Evolutionary conservation across 2,888 invertebrate genomes (phyloP).

Genomic region (Chesias legatella): DNA sequence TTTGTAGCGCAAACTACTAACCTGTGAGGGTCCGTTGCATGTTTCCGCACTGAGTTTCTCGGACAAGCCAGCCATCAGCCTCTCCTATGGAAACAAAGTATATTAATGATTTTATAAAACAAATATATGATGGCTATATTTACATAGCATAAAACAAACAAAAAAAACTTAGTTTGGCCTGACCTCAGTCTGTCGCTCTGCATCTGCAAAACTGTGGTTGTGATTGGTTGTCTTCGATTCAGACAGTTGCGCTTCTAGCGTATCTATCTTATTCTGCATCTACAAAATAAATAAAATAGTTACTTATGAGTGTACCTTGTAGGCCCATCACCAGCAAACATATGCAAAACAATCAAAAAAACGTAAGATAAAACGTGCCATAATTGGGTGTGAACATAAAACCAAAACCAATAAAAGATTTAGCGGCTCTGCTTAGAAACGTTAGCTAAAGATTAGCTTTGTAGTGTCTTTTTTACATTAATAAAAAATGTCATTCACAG

Average conservation of each 20-base stretch:
- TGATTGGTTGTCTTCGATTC: slow-evolving; percentile 52
- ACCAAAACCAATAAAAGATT: slow-evolving; percentile 1
- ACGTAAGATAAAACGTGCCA: background rate
- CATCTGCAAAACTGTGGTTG: slow-evolving; percentile 60
- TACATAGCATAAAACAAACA: no score
- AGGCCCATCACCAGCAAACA: slow-evolving; percentile 40
- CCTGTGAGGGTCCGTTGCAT: slow-evolving; percentile 72
- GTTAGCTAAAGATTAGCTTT: no score
- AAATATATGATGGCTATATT: slow-evolving; percentile 8
- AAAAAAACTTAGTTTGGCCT: no score
- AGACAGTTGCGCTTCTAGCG: slow-evolving; percentile 67
- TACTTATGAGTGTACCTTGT: slow-evolving; percentile 16
- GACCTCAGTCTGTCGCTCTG: slow-evolving; percentile 66
- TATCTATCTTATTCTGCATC: slow-evolving; percentile 76
- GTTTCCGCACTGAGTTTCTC: slow-evolving; percentile 59
- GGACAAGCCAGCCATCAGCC: slow-evolving; percentile 64
- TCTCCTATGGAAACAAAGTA: slow-evolving; percentile 63
- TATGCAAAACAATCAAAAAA: slow-evolving; percentile 1
- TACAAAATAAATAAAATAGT: slow-evolving; percentile 34
- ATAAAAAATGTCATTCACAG: no score
- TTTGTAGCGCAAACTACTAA: slow-evolving; percentile 33
- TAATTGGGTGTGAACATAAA: background rate
- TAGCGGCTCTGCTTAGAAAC: background rate
- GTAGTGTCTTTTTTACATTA: no score
- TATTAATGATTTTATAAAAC: slow-evolving; percentile 1